Evolutionary conservation across 2,113 vertebrate genomes (phyloP), one percentile per base, ranked within the genome.

Genomic region (Ceyx melanurus): DNA sequence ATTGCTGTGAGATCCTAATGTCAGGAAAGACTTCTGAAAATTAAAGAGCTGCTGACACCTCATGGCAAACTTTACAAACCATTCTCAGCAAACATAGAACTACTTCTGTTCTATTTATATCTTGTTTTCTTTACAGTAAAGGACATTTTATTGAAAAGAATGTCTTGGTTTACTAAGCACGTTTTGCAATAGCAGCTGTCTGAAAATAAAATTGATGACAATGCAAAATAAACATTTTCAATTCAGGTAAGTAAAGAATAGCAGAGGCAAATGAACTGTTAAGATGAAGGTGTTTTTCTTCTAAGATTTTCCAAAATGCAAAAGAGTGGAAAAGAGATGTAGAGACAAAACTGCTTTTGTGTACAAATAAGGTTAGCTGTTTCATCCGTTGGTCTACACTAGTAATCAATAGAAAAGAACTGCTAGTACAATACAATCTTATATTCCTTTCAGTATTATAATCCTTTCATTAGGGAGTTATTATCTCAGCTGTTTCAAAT

Each of bases 11-110:
- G 56, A 85, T 87, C 23, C 35, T 77, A 57, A 86, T 53, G 91
- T 92, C 92, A 96, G 82, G 82, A 91, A 89, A 85, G 64, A 65
- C 82, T 93, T 89, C 94, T 83, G 78, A 96, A 96, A 96, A 95
- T 95, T 96, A 96, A 96, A 96, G 95, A 96, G 95, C 87, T 96
- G 95, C 95, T 95, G 95, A 96, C 95, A 96, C 92, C 96, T 96
- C 92, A 96, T 93, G 91, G 95, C 75, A 96, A 96, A 94, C 68
- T 92, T 93, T 89, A 89, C 93, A 85, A 96, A 91, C 73, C 92
- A 60, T 89, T 91, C 56, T 91, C 67, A 74, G 60, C 13, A 95
- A 66, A 77, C 60, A 74, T 9, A 60, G 35, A 15, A 70, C 29
- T 77, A 58, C 25, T 91, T 81, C 70, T 78, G 13, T 46, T 78